These are phyloP conservation scores for Fulmarus glacialis DNA, from an alignment of 2,113 vertebrate species.

Conservation along the genomic window DNA sequence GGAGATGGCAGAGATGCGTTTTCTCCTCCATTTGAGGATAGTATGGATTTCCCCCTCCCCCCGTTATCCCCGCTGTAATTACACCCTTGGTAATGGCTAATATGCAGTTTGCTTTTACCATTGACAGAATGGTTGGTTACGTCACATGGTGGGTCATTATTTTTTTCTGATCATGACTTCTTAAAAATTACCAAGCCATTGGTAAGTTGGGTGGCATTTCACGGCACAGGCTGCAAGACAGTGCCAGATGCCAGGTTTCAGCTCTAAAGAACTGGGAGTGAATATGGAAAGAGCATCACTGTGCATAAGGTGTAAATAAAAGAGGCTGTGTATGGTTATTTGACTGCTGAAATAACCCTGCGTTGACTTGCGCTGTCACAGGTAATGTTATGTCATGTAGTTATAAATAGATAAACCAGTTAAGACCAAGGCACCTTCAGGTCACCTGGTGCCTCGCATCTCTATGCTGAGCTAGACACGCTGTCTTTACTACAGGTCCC, in stretches of 20 bases:
- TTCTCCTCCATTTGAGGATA: background rate
- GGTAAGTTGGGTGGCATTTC: background rate
- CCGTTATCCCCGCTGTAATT: background rate
- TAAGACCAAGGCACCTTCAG: conserved; percentile 3
- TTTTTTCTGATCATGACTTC: background rate
- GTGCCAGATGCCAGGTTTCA: background rate
- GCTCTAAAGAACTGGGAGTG: background rate
- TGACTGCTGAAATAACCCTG: background rate
- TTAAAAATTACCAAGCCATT: background rate
- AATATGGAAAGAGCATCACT: background rate
- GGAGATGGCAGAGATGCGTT: background rate
- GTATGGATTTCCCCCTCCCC: background rate
- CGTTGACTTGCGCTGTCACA: conserved; percentile 16
- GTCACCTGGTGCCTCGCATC: conserved; percentile 34
- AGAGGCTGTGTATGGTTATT: background rate
- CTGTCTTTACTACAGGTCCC: background rate
- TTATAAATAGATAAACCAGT: conserved; percentile 50
- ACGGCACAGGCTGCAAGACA: background rate
- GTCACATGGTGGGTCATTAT: fast-evolving
- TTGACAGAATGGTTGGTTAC: background rate
- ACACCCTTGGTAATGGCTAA: background rate
- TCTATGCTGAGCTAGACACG: background rate
- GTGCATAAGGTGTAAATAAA: background rate
- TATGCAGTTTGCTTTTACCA: background rate
- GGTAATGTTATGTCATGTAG: conserved; percentile 7